Percentiles rank a stretch among this genome's conserved stretches.
These are phyloP conservation scores for Tethya wilhelma DNA, from an alignment of 37 sponge, comb jelly and placozoan genomes.

Conservation along the genomic window DNA sequence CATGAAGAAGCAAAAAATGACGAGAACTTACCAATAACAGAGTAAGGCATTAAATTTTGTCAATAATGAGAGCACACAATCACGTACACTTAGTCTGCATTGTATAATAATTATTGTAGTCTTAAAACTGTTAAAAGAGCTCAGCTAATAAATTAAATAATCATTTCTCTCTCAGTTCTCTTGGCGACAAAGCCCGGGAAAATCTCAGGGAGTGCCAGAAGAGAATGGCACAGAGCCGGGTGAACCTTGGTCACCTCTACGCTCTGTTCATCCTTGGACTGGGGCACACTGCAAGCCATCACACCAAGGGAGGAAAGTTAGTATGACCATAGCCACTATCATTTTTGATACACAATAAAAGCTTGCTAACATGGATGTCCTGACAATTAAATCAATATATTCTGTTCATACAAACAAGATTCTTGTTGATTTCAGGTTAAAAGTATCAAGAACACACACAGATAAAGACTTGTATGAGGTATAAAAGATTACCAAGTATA, in stretches of 20 bases:
- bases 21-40: constrained; percentile 16
- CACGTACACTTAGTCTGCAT: not conserved
- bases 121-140: too few species aligned
- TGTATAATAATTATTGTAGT: not conserved
- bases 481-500: not conserved
- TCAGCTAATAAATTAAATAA: not conserved
- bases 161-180: constrained; percentile 5
- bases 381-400: not conserved
- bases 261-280: constrained; percentile 24
- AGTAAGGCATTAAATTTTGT: constrained; percentile 5
- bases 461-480: constrained; percentile 71
- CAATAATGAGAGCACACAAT: not conserved
- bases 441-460: constrained; percentile 44
- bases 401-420: not conserved
- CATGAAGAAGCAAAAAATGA: constrained; percentile 19
- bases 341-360: too few species aligned
- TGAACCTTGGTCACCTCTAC: constrained; percentile 41
- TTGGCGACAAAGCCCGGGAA: constrained; percentile 18
- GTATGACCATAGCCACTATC: not conserved
- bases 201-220: not conserved
- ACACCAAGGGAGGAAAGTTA: constrained; percentile 45
- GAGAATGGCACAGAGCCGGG: constrained; percentile 19
- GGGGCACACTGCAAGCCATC: constrained; percentile 28
- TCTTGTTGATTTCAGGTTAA: constrained; percentile 28
- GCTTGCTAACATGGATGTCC: too few species aligned